These are phyloP conservation scores for Parelbella ahira DNA, from an alignment of 2,888 invertebrate species.

Conservation along the genomic window DNA sequence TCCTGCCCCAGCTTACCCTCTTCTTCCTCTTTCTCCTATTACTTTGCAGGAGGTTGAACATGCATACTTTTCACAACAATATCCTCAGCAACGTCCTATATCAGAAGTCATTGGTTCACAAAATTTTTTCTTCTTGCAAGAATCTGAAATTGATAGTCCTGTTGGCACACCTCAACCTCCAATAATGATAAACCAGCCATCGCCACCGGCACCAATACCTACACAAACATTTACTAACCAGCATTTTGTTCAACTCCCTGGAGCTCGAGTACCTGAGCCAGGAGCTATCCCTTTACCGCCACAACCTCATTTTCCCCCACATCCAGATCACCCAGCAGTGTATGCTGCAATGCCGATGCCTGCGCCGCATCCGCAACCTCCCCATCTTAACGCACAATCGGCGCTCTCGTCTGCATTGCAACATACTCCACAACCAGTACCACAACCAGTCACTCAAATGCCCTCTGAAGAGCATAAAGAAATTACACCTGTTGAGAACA, in stretches of 20 bases:
- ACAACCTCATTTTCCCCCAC: slow-evolving; percentile 76
- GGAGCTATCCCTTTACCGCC: slow-evolving; percentile 80
- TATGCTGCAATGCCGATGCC: slow-evolving; percentile 62
- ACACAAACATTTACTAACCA: slow-evolving; percentile 93
- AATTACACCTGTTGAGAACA: slow-evolving; percentile 46
- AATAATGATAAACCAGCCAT: slow-evolving; percentile 61
- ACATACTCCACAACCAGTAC: slow-evolving; percentile 35
- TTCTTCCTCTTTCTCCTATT: slow-evolving; percentile 78
- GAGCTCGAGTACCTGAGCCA: slow-evolving; percentile 70
- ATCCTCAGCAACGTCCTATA: slow-evolving; percentile 82
- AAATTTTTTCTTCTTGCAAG: slow-evolving; percentile 92
- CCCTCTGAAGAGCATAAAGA: slow-evolving; percentile 37
- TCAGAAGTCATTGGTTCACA: slow-evolving; percentile 88
- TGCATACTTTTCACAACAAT: slow-evolving; percentile 82
- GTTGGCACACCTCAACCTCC: slow-evolving; percentile 79
- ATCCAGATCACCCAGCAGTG: slow-evolving; percentile 77
- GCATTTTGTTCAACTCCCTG: slow-evolving; percentile 81
- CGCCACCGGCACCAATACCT: slow-evolving; percentile 80
- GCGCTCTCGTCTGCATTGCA: slow-evolving; percentile 36
- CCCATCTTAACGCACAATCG: slow-evolving; percentile 38
- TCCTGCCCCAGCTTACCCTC: slow-evolving; percentile 78
- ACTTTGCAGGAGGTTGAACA: slow-evolving; percentile 83
- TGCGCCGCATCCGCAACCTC: slow-evolving; percentile 41
- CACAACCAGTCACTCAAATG: slow-evolving; percentile 33
- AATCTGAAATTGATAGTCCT: slow-evolving; percentile 92